Conservation (phyloP, 1,140 invertebrate genomes). For the Adelges cooleyi region DNA sequence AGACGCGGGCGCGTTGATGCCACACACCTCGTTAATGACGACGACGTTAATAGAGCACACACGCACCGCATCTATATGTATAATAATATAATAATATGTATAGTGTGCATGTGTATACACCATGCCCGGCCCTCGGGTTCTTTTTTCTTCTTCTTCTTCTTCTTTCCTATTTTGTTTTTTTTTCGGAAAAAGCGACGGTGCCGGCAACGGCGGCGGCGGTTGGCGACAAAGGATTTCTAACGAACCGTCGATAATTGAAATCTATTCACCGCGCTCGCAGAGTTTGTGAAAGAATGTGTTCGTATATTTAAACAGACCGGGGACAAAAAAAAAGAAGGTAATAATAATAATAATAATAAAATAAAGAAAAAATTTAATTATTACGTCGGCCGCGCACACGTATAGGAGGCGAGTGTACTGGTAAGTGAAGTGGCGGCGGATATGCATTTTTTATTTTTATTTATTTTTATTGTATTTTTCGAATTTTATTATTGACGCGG, state of each 20-base stretch:
- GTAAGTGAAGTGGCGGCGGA: not conserved
- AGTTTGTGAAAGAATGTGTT: slow-evolving; percentile 26
- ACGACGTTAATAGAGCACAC: slow-evolving; percentile 5
- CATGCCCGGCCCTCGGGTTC: not conserved
- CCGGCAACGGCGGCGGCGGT: slow-evolving; percentile 6
- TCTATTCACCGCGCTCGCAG: slow-evolving; percentile 18
- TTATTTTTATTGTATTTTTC: too few species aligned
- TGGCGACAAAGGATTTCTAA: slow-evolving; percentile 28
- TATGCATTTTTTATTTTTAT: too few species aligned
- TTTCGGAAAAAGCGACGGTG: slow-evolving; percentile 1
- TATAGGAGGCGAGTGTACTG: not conserved
- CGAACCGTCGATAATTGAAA: slow-evolving; percentile 28
- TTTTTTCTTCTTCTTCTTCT: too few species aligned
- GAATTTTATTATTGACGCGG: not conserved
- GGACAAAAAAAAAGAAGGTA: not conserved
- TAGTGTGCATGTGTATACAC: not conserved
- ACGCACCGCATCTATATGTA: not conserved
- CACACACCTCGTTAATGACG: slow-evolving; percentile 9
- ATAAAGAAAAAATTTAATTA: slow-evolving; percentile 16
- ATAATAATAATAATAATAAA: too few species aligned
- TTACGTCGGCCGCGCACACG: slow-evolving; percentile 3
- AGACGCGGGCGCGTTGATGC: not conserved
- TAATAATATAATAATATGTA: too few species aligned
- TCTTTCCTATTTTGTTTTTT: not conserved
- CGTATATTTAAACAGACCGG: slow-evolving; percentile 18